These are phyloP conservation scores for Eutolmus rufibarbis DNA, from an alignment of 2,888 invertebrate genomes.

Conservation along the genomic window DNA sequence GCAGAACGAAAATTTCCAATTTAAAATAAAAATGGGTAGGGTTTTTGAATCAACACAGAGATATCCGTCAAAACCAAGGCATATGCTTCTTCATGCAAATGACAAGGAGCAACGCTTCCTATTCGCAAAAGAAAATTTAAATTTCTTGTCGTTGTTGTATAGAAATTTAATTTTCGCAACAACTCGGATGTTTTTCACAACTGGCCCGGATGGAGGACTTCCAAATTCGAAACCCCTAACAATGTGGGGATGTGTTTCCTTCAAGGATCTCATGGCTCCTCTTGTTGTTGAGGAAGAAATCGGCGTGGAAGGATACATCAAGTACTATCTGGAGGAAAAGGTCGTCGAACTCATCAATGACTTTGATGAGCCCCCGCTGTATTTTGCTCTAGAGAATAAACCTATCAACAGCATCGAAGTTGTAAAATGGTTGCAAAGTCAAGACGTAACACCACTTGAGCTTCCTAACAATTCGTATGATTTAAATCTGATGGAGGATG, in stretches of 20 bases:
- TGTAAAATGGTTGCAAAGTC: not conserved
- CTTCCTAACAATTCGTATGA: not conserved
- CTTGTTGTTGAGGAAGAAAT: not conserved
- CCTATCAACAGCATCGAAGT: not conserved
- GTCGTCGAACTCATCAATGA: not conserved
- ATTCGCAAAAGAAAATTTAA: not conserved
- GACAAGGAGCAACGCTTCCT: not conserved
- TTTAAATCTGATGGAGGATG: not conserved
- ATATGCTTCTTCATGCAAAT: not conserved
- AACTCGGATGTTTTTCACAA: not conserved
- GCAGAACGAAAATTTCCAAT: not conserved
- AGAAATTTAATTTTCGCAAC: not conserved
- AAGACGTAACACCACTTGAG: not conserved
- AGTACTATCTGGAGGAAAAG: not conserved
- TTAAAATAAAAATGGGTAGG: not conserved
- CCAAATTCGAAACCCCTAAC: not conserved
- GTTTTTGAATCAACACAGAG: not conserved
- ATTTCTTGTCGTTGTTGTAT: not conserved
- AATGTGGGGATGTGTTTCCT: not conserved
- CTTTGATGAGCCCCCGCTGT: not conserved
- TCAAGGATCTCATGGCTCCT: not conserved
- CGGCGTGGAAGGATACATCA: not conserved
- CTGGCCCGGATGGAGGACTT: not conserved
- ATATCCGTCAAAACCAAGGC: not conserved
- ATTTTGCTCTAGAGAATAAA: not conserved